These are phyloP conservation scores for Capitulum mitella DNA, from an alignment of 2,888 invertebrate species.

Conservation along the genomic window DNA sequence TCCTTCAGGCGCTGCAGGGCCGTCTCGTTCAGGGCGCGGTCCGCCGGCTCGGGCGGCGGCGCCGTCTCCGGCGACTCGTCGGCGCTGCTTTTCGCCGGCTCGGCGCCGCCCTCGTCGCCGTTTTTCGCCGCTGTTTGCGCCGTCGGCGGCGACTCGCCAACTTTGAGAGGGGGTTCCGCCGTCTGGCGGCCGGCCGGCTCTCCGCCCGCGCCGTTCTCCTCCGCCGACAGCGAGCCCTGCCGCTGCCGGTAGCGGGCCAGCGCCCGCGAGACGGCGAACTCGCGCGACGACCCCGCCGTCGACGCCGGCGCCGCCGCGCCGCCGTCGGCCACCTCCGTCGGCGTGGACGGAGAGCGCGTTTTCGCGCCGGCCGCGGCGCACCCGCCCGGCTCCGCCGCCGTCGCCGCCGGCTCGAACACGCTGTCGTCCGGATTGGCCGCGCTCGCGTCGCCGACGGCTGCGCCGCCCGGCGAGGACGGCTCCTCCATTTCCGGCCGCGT, in stretches of 20 bases:
- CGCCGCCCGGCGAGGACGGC: conserved; percentile 61
- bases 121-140: conserved; percentile 26
- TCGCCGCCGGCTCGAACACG: conserved; percentile 25
- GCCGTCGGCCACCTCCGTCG: neutral
- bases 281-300: conserved; percentile 60
- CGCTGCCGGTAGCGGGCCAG: conserved; percentile 66
- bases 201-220: conserved; percentile 53
- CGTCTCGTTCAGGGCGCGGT: conserved; percentile 26
- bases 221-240: conserved; percentile 55
- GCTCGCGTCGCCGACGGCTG: conserved; percentile 65
- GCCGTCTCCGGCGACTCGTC: neutral
- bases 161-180: conserved; percentile 25
- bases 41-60: conserved; percentile 15
- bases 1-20: neutral
- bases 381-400: neutral
- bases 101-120: neutral
- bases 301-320: neutral
- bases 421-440: conserved; percentile 39
- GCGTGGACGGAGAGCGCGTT: neutral
- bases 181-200: conserved; percentile 32
- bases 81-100: too few relatives aligned
- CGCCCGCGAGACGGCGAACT: conserved; percentile 74
- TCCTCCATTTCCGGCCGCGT: conserved; percentile 52
- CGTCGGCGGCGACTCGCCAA: conserved; percentile 31
- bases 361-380: conserved; percentile 10